Evolutionary conservation across 2,888 invertebrate genomes (phyloP), one percentile per base, ranked within the genome.

Genomic region (Drosophila rubida): DNA sequence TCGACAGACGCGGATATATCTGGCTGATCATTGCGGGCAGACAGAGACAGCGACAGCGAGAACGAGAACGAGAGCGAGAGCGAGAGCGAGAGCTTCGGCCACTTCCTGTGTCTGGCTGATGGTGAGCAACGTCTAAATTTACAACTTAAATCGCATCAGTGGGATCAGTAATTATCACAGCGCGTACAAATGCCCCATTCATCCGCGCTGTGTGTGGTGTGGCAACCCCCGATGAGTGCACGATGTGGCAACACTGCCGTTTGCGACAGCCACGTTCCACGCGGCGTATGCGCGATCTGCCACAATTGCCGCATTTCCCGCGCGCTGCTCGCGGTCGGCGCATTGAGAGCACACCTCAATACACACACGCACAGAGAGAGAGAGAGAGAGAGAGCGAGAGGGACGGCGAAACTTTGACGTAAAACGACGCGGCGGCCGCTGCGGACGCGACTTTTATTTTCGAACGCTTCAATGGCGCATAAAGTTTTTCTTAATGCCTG

Each of bases 401-500:
- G 35, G 8, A 25, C 11, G 9, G 25, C 41, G 54, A 27, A 39
- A 55, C 25, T 75, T 87, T 87, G 81, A 82, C 86, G 82, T 71
- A 87, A 32, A 85, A 79, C 69, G 58, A 14, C 7, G 35, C 32
- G 32, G 42, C 68, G 67, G 63, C 42, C 60, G 61, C 73, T 61
- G 84, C 64, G 72, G 60, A 78, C 73, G 69, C 87, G 73, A 85
- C 82, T 82, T 82, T 82, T 82, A 87, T 83, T 83, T 87, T 83
- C 75, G 83, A 83, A 86, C 83, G 83, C 83, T 83, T 83, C 88
- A 82, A 86, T 88, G 83, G 83, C 83, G 83, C 83, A 83, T 87
- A 88, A 83, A 83, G 86, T 86, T 83, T 87, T 87, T 69, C 80
- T 79, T 79, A 87, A 87, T 83, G 88, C 80, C 88, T 66, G 86